Evolutionary conservation across 1,140 invertebrate species (phyloP), one percentile per base, ranked within the genome.

Genomic region (Drosophila teissieri): DNA sequence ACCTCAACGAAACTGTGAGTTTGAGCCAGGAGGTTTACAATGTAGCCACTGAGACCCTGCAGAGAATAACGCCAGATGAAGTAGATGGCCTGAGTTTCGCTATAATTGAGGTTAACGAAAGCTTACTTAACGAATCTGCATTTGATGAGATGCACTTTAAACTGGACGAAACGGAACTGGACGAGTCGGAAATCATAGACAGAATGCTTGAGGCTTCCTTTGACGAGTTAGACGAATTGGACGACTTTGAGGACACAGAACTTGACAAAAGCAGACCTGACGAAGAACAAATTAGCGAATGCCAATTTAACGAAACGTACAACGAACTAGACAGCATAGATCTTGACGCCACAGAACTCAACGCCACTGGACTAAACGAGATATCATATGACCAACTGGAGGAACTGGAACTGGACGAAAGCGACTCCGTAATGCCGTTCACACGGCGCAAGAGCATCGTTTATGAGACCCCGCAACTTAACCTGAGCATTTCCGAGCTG

Each of bases 391-490:
- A 73, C 37, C 56, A 81, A 37, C 11, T 45, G 5, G 42, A 48
- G 0, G 73, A 73, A n/a, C 14, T 57, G 27, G 44, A 64, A 14
- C 11, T 68, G 2, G 64, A 74, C 24, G 64, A 70, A 70, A 63
- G 65, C 37, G 73, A 84, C n/a, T 44, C 73, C 11, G 44, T 36
- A 44, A 42, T 22, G 31, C 52, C 57, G 7, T 14, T 40, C 34
- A 36, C 24, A 8, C 75, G 64, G 24, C 73, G 65, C 48, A 62
- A 70, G 10, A 86, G 85, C 64, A 53, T 90, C 27, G 75, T 91
- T 31, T 90, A 85, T 40, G 90, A 91, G 54, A 91, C 90, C 8
- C 90, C 90, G 8, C 80, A 79, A 54, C 73, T 91, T 19, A 84
- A 90, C 22, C 61, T 91, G 44, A 91, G 58, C 45, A 91, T 91